phyloP scores from a whole-genome alignment of 2,113 vertebrate species.

The Rhinichthys klamathensis region DNA sequence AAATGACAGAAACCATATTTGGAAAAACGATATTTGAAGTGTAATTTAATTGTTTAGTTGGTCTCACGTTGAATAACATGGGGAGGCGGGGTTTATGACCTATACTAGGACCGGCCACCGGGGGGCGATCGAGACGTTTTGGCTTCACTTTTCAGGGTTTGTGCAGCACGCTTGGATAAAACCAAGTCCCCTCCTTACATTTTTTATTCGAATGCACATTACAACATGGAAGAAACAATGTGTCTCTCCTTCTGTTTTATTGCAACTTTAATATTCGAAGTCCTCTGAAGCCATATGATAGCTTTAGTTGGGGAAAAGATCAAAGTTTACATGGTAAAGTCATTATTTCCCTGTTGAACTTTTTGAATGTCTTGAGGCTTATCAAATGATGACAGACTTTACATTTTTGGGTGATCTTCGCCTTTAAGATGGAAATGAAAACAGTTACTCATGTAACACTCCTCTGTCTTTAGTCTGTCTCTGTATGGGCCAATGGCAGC shows the following conservation, averaged over 20 bases:
- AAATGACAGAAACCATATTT: no score
- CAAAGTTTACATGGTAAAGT: neutral
- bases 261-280: no score
- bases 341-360: neutral
- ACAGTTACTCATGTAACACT: neutral
- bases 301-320: neutral
- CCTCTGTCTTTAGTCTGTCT: constrained; percentile 81
- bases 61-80: no score
- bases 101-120: no score
- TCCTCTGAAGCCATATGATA: neutral
- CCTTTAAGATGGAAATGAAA: neutral
- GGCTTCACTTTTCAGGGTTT: no score
- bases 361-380: neutral
- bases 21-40: no score
- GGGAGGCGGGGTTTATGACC: no score
- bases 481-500: constrained; percentile 97
- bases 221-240: neutral
- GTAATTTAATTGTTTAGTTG: no score
- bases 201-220: neutral
- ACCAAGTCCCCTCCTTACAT: neutral
- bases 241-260: neutral
- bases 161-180: no score
- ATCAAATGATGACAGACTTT: neutral
- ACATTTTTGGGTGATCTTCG: neutral
- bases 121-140: no score